phyloP scores from a whole-genome alignment of 2,797 vertebrate genomes.

The Lateolabrax maculatus region DNA sequence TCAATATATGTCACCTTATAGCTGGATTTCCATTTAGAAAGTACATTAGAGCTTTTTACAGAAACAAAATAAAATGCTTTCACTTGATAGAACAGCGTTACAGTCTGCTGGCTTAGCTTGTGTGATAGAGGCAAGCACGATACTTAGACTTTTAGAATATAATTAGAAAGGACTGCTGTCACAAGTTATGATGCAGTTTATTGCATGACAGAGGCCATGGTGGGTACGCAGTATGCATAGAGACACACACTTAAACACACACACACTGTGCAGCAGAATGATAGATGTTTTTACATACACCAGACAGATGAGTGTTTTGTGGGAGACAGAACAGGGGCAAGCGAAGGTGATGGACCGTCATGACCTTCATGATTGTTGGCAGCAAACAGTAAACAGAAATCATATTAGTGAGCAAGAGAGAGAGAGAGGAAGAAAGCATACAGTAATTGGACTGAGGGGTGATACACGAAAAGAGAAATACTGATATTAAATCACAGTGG shows the following conservation, averaged over 20 bases:
- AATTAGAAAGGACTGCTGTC: not conserved
- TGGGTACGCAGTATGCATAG: not conserved
- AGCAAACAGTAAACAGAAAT: slow-evolving; percentile 72
- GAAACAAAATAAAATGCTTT: not conserved
- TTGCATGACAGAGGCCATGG: slow-evolving; percentile 1
- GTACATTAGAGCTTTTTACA: not conserved
- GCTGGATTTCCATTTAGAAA: not conserved
- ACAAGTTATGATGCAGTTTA: slow-evolving; percentile 16
- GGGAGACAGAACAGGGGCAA: slow-evolving; percentile 43
- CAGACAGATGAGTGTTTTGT: slow-evolving; percentile 19
- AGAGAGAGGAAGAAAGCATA: not conserved
- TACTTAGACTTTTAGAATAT: too few relatives aligned
- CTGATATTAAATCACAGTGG: slow-evolving; percentile 55
- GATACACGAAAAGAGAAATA: slow-evolving; percentile 49
- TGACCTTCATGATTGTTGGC: slow-evolving; percentile 66
- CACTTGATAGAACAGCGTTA: not conserved
- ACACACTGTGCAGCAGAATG: not conserved
- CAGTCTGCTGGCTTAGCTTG: not conserved
- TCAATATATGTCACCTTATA: not conserved
- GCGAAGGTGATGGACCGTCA: slow-evolving; percentile 64
- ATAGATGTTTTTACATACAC: slow-evolving; percentile 38
- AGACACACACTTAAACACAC: not conserved
- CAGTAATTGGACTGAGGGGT: slow-evolving; percentile 55
- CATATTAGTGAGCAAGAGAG: slow-evolving; percentile 3
- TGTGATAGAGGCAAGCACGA: not conserved